A percentile compares a stretch with the other conserved stretches of the same genome.
phyloP scores from a whole-genome alignment of 2,888 invertebrate genomes.

The Drosophila rellima region DNA sequence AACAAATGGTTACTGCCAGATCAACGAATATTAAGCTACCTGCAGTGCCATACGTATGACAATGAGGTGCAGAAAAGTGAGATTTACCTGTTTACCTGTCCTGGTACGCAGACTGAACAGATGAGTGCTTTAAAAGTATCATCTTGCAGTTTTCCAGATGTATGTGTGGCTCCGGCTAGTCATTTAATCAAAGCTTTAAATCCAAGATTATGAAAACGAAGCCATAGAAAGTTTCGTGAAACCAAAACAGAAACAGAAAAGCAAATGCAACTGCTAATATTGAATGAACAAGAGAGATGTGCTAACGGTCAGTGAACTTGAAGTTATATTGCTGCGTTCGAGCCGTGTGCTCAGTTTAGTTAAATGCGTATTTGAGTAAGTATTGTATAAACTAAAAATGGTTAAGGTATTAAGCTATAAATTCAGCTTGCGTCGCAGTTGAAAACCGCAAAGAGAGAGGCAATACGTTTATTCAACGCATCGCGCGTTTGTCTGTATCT shows the following conservation, averaged over 20 bases:
- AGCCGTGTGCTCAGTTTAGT: background rate
- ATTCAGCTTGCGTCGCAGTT: too few species aligned
- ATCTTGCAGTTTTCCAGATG: constrained; percentile 63
- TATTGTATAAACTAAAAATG: background rate
- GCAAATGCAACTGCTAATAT: constrained; percentile 30
- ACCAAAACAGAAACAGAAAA: constrained; percentile 14
- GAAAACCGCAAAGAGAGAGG: too few species aligned
- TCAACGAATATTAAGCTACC: constrained; percentile 17
- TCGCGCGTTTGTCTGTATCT: too few species aligned
- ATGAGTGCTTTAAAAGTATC: constrained; percentile 57
- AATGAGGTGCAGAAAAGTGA: constrained; percentile 9
- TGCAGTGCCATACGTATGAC: constrained; percentile 15
- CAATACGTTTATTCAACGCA: too few species aligned
- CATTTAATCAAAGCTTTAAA: constrained; percentile 32
- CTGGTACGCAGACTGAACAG: constrained; percentile 1
- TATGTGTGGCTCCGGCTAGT: constrained; percentile 37
- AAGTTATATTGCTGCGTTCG: background rate
- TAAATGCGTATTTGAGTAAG: background rate
- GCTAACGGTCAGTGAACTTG: constrained; percentile 37
- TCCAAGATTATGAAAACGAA: constrained; percentile 47
- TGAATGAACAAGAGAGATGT: constrained; percentile 6
- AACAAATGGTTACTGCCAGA: constrained; percentile 55
- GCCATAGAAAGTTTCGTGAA: constrained; percentile 60
- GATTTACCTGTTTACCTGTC: constrained; percentile 31
- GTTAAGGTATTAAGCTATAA: too few species aligned